Evolutionary conservation across 1,140 invertebrate species (phyloP).

Genomic region (Pseudomyrmex cubaensis): DNA sequence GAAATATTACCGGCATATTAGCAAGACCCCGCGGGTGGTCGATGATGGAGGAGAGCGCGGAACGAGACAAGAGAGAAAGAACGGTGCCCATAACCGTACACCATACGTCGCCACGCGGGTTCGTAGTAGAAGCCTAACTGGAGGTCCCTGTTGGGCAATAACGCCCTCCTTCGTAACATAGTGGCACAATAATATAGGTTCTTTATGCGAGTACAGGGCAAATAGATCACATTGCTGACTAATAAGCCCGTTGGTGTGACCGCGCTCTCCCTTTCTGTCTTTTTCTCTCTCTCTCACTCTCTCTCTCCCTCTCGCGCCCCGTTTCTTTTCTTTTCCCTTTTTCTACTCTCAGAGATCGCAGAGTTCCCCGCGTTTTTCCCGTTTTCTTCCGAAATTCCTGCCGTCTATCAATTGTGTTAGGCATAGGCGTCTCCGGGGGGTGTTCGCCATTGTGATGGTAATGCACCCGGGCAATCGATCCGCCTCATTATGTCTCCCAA

Average conservation of each 20-base stretch:
- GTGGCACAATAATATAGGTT: slow-evolving; percentile 82
- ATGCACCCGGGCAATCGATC: slow-evolving; percentile 81
- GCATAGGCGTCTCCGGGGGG: slow-evolving; percentile 73
- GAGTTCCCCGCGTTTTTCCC: slow-evolving; percentile 74
- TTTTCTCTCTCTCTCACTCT: not conserved
- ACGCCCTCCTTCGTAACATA: slow-evolving; percentile 82
- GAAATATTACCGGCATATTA: slow-evolving; percentile 79
- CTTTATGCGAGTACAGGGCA: slow-evolving; percentile 83
- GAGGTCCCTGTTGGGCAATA: slow-evolving; percentile 83
- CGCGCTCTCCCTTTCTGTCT: not conserved
- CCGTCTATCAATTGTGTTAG: slow-evolving; percentile 83
- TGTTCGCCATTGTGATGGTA: slow-evolving; percentile 82
- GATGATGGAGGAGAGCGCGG: slow-evolving; percentile 57
- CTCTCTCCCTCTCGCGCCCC: not conserved
- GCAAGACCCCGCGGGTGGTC: slow-evolving; percentile 64
- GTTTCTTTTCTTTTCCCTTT: not conserved
- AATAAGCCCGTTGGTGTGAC: slow-evolving; percentile 77
- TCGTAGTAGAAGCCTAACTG: slow-evolving; percentile 74
- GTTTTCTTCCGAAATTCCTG: slow-evolving; percentile 83
- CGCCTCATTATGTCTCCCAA: slow-evolving; percentile 81
- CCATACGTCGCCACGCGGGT: slow-evolving; percentile 74
- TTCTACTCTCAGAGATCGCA: not conserved
- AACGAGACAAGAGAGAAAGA: slow-evolving; percentile 47
- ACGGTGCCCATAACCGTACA: slow-evolving; percentile 69
- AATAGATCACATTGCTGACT: slow-evolving; percentile 84